Evolutionary conservation across 1,140 invertebrate species (phyloP).

Genomic region (Drosophila teissieri): DNA sequence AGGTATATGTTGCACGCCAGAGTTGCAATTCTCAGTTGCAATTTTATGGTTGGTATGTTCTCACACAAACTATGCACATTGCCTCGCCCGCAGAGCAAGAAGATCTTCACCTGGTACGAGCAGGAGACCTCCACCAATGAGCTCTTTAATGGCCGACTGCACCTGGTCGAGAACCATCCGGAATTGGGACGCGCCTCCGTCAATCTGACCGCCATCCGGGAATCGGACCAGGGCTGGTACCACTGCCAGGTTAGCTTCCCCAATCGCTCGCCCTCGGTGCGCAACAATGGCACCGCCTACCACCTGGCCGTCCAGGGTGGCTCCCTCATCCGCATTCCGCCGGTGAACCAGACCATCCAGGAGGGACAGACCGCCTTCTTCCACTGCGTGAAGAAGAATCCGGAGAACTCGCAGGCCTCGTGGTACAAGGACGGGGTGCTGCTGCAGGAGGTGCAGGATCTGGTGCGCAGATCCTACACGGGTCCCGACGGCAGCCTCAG

Average conservation of each 20-base stretch:
- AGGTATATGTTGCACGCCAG: conserved; percentile 7
- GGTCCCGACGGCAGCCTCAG: conserved; percentile 90
- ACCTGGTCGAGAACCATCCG: conserved; percentile 86
- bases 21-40: conserved; percentile 19
- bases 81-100: conserved; percentile 86
- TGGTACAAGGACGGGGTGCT: conserved; percentile 90
- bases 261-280: conserved; percentile 91
- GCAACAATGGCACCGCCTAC: conserved; percentile 95
- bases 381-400: conserved; percentile 90
- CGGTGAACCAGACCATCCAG: conserved; percentile 94
- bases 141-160: conserved; percentile 91
- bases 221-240: conserved; percentile 96
- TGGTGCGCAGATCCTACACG: conserved; percentile 87
- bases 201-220: conserved; percentile 94
- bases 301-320: conserved; percentile 91
- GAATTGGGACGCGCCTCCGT: conserved; percentile 91
- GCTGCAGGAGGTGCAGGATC: conserved; percentile 87
- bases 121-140: conserved; percentile 88
- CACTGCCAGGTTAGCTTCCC: conserved; percentile 95
- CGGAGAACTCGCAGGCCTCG: conserved; percentile 86
- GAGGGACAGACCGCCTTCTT: conserved; percentile 94
- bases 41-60: background rate
- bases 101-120: conserved; percentile 92
- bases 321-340: conserved; percentile 87
- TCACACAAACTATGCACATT: conserved; percentile 3